phyloP scores from a whole-genome alignment of 2,888 invertebrate species.

The Agrochola litura region DNA sequence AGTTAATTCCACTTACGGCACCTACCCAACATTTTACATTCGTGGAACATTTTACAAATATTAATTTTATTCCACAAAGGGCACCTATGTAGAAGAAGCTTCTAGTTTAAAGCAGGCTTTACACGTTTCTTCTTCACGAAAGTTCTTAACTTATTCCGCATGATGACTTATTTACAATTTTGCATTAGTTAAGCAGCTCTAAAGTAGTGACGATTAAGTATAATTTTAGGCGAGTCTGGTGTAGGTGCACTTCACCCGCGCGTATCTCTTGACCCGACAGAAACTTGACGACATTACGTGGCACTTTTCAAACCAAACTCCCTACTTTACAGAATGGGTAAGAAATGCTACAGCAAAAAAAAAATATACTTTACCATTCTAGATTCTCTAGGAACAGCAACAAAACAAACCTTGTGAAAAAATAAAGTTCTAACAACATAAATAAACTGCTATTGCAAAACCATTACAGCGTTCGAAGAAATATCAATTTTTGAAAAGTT shows the following conservation, averaged over 20 bases:
- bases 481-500: neutral
- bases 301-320: too few relatives aligned
- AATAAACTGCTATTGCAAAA: neutral
- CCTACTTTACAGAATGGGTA: neutral
- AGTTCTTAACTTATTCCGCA: neutral
- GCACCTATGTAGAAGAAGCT: neutral
- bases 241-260: too few relatives aligned
- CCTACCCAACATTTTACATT: neutral
- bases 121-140: neutral
- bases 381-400: neutral
- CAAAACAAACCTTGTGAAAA: neutral
- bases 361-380: neutral
- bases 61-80: neutral
- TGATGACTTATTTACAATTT: neutral
- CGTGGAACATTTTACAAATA: neutral
- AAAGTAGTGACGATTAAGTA: neutral
- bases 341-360: neutral
- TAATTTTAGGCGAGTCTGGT: too few relatives aligned
- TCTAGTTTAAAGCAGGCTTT: too few relatives aligned
- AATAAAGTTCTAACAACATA: neutral
- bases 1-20: neutral
- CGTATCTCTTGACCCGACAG: neutral
- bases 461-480: slow-evolving; percentile 14
- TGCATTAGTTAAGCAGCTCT: neutral
- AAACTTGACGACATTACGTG: neutral